phyloP scores from a whole-genome alignment of 1,140 invertebrate genomes.

The Monomorium pharaonis region DNA sequence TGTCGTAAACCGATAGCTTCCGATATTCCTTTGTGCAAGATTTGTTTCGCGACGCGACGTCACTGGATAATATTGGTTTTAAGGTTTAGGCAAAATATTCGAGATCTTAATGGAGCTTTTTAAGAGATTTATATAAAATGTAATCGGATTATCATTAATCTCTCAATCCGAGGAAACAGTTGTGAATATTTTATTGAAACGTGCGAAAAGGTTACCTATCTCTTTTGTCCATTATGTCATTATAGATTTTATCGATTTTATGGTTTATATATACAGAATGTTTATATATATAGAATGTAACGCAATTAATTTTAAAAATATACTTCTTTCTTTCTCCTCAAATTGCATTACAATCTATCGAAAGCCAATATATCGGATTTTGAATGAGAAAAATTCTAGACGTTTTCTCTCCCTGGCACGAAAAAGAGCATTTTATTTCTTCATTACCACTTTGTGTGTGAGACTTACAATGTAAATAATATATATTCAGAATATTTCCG shows the following conservation, averaged over 20 bases:
- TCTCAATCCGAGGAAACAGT: neutral
- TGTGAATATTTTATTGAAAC: neutral
- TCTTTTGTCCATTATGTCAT: neutral
- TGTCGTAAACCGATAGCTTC: neutral
- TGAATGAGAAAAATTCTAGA: neutral
- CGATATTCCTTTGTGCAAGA: constrained; percentile 13
- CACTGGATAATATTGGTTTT: neutral
- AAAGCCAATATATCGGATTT: constrained; percentile 18
- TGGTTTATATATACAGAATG: no score
- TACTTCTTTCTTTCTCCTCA: neutral
- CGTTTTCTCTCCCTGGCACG: neutral
- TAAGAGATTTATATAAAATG: neutral
- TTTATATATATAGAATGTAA: no score
- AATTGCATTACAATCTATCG: neutral
- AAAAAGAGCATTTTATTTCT: neutral
- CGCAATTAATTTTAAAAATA: constrained; percentile 4
- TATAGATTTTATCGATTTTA: neutral
- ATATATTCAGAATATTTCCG: neutral
- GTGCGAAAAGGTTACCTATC: neutral
- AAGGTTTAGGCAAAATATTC: neutral
- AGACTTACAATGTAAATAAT: neutral
- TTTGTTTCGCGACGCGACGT: neutral
- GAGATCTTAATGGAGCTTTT: neutral
- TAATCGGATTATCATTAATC: neutral
- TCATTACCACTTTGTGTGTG: neutral